Evolutionary conservation across 2,888 invertebrate genomes (phyloP).

Genomic region (Athalia rosae): DNA sequence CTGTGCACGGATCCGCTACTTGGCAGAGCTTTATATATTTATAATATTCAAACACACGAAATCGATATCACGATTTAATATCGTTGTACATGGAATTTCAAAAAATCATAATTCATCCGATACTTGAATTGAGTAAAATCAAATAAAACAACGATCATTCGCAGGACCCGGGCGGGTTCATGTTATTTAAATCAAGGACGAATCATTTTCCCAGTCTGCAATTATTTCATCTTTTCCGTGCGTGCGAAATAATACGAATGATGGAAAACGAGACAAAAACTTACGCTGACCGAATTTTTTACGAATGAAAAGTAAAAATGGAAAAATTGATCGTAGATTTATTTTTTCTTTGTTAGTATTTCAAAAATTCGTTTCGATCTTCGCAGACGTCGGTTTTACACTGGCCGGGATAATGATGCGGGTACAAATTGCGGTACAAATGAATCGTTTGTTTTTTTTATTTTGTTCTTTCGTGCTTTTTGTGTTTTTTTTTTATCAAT

Average conservation of each 20-base stretch:
- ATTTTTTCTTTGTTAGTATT: not conserved
- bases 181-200: too few species aligned
- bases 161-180: too few species aligned
- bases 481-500: not conserved
- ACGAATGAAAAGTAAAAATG: not conserved
- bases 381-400: too few species aligned
- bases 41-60: not conserved
- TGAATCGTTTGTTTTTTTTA: too few species aligned
- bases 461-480: too few species aligned
- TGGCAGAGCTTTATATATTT: not conserved
- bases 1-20: not conserved
- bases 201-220: too few species aligned
- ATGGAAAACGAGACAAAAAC: not conserved
- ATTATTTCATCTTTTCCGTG: too few species aligned
- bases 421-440: too few species aligned
- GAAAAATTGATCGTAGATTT: too few species aligned
- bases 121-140: not conserved
- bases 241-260: not conserved
- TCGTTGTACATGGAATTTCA: constrained; percentile 16
- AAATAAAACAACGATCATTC: too few species aligned
- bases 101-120: not conserved
- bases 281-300: not conserved
- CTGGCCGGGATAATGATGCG: too few species aligned
- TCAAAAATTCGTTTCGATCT: constrained; percentile 1
- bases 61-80: constrained; percentile 17